Evolutionary conservation across 2,888 invertebrate species (phyloP), one percentile per base, ranked within the genome.

Genomic region (Ditula angustiorana): DNA sequence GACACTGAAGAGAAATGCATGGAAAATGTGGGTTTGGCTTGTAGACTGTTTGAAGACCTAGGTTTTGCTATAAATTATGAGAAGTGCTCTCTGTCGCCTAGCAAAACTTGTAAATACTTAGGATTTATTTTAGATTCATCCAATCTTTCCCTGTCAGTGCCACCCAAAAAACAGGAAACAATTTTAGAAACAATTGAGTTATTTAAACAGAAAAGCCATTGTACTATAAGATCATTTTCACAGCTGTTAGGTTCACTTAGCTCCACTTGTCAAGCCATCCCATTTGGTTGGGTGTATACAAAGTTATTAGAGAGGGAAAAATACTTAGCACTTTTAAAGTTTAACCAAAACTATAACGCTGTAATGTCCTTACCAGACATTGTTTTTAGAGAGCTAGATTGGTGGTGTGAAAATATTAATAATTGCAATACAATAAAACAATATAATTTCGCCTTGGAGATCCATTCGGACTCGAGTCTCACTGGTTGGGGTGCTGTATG

Each of bases 61-160:
- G 67, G 69, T 0, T 69, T 69, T 46, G 28, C 59, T 11, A 60
- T 69, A 5, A 69, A 67, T 11, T 13, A 44, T 19, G 56, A 65
- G 1, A 69, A 67, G 53, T 55, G 66, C 37, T 26, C n/a, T 0
- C 16, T 67, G 4, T 21, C 5, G 11, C 64, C 67, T 7, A 30
- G 2, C 5, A 23, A 66, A 16, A 16, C 10, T 8, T 67, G 67
- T 28, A 59, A 55, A 52, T 69, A 47, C 35, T 56, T 67, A 55
- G 64, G 64, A 0, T 60, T 66, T 26, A 30, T 26, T 10, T 21
- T 66, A 33, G 56, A 69, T 47, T 61, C 66, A 19, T 8, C 16
- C 4, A n/a, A 46, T 5, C 2, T 61, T 16, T 21, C 56, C 11
- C 0, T 66, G 11, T 10, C 24, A 16, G 44, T 66, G 2, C 30